Evolutionary conservation across 2,888 invertebrate genomes (phyloP), one percentile per base, ranked within the genome.

Genomic region (Eumacrocentrus americanus): DNA sequence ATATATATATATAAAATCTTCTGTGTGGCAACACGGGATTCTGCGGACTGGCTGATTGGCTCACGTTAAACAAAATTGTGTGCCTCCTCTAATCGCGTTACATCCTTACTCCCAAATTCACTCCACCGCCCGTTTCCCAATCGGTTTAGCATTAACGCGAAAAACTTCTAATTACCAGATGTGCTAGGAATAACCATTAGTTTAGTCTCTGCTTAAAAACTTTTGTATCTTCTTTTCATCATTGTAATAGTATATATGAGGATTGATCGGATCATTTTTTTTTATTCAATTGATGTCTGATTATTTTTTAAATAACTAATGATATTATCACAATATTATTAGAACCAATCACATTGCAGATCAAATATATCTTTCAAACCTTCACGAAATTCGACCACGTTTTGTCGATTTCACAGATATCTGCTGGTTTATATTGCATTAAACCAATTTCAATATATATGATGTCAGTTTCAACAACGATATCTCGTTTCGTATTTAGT

Each of bases 121-220:
- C 70, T 68, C 67, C 62, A 62, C 40, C 64, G 62, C 67, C 62
- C 63, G 65, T 68, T 72, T 67, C 70, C 70, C 73, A 76, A 79
- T 79, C 72, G 72, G 71, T 78, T 79, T 75, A 74, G 71, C 73
- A 74, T 78, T 75, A 76, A 69, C 73, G 66, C 58, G 68, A 66
- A 73, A 75, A 79, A 75, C 71, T 78, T 77, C 69, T 78, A 79
- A 79, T 79, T 77, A 72, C 72, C 67, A 58, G 60, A 58, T 72
- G 72, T 68, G 73, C 72, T 42, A 65, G 63, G 76, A 77, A 77
- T 77, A 75, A 73, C 65, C 70, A 74, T 74, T 73, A 71, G 69
- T 69, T 69, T 53, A 20, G 25, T n/a, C n/a, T 54, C 52, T 18
- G 20, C 11, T 48, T 56, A 37, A 12, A 48, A 22, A 18, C 25